phyloP scores from a whole-genome alignment of 2,113 vertebrate species.

The Barnardius zonarius region DNA sequence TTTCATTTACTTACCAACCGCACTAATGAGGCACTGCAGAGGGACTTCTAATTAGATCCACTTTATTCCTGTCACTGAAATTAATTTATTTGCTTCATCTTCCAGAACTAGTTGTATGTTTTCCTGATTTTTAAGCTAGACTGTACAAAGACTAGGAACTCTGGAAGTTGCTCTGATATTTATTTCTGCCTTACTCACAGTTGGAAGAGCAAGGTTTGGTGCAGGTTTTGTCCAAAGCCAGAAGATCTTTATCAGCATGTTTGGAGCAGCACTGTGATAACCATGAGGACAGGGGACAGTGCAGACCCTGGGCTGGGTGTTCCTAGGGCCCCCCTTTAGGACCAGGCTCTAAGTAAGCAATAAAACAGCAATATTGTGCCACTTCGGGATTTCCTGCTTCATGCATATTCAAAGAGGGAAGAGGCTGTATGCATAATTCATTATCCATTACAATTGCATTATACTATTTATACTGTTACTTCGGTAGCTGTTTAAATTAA shows the following conservation, averaged over 20 bases:
- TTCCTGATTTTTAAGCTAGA: slow-evolving; percentile 12
- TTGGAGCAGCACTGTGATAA: not conserved
- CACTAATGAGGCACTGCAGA: slow-evolving; percentile 83
- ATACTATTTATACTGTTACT: slow-evolving; percentile 52
- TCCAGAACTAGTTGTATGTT: slow-evolving; percentile 78
- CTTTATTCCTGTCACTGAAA: slow-evolving; percentile 93
- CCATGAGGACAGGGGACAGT: not conserved
- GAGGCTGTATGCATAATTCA: slow-evolving; percentile 52
- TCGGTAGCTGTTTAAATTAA: slow-evolving; percentile 62
- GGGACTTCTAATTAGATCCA: slow-evolving; percentile 91
- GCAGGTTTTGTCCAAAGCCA: not conserved
- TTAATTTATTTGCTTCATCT: slow-evolving; percentile 83
- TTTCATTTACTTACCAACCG: slow-evolving; percentile 85
- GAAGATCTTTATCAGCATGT: not conserved
- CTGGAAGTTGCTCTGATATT: not conserved
- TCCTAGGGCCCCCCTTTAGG: not conserved
- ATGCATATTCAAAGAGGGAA: slow-evolving; percentile 48
- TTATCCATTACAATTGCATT: slow-evolving; percentile 53
- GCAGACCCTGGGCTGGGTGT: not conserved
- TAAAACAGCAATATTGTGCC: not conserved
- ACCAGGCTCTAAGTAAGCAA: not conserved
- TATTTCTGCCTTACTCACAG: fast-evolving
- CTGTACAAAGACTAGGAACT: not conserved
- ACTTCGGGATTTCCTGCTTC: slow-evolving; percentile 2
- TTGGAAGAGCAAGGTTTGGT: no score